Base-by-base conservation (phyloP, 2,113 vertebrate genomes). In the Tetrax tetrax region DNA sequence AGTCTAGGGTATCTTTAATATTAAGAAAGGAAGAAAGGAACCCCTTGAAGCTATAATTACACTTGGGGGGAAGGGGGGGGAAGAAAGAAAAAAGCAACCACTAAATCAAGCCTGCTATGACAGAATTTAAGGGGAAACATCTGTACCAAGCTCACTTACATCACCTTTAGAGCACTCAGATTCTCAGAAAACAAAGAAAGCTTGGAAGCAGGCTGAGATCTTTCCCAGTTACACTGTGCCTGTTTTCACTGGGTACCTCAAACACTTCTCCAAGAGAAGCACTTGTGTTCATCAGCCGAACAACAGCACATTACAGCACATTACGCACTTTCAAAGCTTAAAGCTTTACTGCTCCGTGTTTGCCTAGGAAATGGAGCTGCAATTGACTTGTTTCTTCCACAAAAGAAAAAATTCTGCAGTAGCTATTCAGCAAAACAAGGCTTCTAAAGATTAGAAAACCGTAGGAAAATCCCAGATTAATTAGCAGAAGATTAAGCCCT, bases 61-160 rank as follows among this genome's bases (percentile, higher is more conserved):
- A 71, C 13, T 77, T 23, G n/a, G n/a, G n/a, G n/a, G n/a, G n/a
- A n/a, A n/a, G n/a, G n/a, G n/a, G n/a, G n/a, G n/a, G n/a, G n/a
- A n/a, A n/a, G n/a, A n/a, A n/a, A n/a, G n/a, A n/a, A 6, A 11
- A 37, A 12, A 8, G 2, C 41, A 76, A 28, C 14, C 35, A 82
- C 25, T 53, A 50, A 68, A 83, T 72, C 63, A 85, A 72, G 83
- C 24, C 27, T 74, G 31, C 81, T 83, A 3, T 15, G 47, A 77
- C 82, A 92, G 68, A 83, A 89, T 60, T 79, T 87, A 92, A 93
- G 68, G 24, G 28, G 88, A 96, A 97, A 92, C 76, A 88, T 47
- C 78, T 90, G 83, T 90, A 91, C 45, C 53, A 48, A 83, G 37
- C 27, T 93, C 43, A 94, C 90, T 79, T 86, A 90, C 9, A 0